Evolutionary conservation across 2,113 vertebrate genomes (phyloP), one percentile per base, ranked within the genome.

Genomic region (Hemibagrus wyckioides): DNA sequence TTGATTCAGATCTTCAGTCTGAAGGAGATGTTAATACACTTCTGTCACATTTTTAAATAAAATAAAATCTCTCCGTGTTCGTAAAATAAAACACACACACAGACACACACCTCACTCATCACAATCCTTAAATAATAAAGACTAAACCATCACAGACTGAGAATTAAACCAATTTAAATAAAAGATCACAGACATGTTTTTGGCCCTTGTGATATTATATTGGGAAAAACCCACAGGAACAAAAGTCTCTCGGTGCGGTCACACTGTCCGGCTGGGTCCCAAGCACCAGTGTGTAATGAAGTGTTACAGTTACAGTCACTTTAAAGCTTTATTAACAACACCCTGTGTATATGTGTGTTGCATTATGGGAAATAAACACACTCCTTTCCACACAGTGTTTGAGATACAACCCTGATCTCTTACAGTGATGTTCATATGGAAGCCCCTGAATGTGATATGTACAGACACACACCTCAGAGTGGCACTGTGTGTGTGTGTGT

Each of bases 401-500:
- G 14, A 56, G 56, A 82, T 33, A 41, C 80, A 61, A 56, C 56
- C 28, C 0, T 25, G 80, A 25, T 61, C 54, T 81, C 19, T 15
- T 30, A 82, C 80, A 82, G 80, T 52, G 41, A 82, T 44, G 19
- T 65, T 41, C 81, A 6, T n/a, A 3, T 63, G 59, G 39, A 83
- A 69, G 63, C 63, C 41, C 82, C 61, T 69, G 41, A 67, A 83
- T 48, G 14, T 82, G 33, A n/a, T 30, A 13, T 48, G 25, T 44
- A 8, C 57, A 63, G 19, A 57, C 11, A 57, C 52, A 36, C 54
- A 39, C 2, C 41, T 30, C 33, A 14, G 5, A 7, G 76, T 52
- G 67, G 21, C 7, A 4, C 11, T 30, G 28, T 67, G 61, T 63
- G 61, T 63, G 25, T 30, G 11, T 33, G 65, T 69, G 65, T 73